These are phyloP conservation scores for Sceliomorpha sp. DNA, from an alignment of 2,888 invertebrate species.

Conservation along the genomic window DNA sequence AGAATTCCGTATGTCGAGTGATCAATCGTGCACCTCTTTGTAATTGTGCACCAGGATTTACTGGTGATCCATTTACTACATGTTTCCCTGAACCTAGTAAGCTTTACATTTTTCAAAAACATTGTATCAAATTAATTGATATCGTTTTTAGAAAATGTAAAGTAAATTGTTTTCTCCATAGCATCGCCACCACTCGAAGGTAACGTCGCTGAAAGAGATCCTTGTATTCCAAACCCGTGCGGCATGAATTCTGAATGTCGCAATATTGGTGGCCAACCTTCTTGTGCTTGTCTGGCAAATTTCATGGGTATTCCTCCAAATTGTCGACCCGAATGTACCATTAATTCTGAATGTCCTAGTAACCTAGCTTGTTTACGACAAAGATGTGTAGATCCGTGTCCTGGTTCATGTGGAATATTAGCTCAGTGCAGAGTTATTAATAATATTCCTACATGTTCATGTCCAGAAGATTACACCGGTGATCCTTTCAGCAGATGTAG, in stretches of 20 bases:
- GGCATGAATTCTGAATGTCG: conserved; percentile 92
- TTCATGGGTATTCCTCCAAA: conserved; percentile 89
- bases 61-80: conserved; percentile 89
- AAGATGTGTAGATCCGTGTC: conserved; percentile 90
- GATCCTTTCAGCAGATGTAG: conserved; percentile 85
- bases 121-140: too few species aligned
- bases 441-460: conserved; percentile 88
- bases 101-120: too few species aligned
- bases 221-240: conserved; percentile 91
- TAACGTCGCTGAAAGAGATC: conserved; percentile 80
- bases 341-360: conserved; percentile 85
- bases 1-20: conserved; percentile 88
- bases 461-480: conserved; percentile 86
- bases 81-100: conserved; percentile 81
- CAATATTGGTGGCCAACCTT: conserved; percentile 87
- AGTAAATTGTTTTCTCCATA: conserved; percentile 85
- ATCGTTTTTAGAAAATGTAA: too few species aligned
- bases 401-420: conserved; percentile 87
- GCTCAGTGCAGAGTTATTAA: conserved; percentile 85
- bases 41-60: conserved; percentile 86
- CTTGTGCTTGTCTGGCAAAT: conserved; percentile 90
- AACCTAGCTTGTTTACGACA: conserved; percentile 90
- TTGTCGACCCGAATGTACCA: conserved; percentile 90
- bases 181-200: not conserved
- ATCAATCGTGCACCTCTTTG: conserved; percentile 93